Base-by-base conservation (phyloP, 2,113 vertebrate genomes). In the Ornithorhynchus anatinus region DNA sequence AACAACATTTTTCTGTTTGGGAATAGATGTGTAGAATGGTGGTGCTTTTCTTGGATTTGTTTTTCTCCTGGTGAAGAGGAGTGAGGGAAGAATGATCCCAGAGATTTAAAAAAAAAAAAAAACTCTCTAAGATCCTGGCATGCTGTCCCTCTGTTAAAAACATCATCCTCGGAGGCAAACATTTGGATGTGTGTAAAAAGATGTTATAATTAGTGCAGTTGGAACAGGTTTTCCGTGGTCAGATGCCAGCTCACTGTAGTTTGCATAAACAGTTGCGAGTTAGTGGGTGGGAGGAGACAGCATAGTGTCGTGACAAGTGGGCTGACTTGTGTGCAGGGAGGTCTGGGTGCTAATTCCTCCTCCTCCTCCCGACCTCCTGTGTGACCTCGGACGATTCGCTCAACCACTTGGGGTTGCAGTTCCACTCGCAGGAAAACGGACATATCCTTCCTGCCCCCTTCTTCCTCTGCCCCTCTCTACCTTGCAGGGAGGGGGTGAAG, bases 81-180 rank as follows among this genome's bases (percentile, higher is more conserved):
- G 33, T 10, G 1, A 4, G 12, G 11, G 29, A n/a, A 20, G 7
- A 43, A n/a, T n/a, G n/a, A n/a, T n/a, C n/a, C n/a, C n/a, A n/a
- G n/a, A n/a, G n/a, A n/a, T n/a, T n/a, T n/a, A 59, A 58, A 25
- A n/a, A 20, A 32, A 23, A n/a, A 6, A 4, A 3, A 59, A 51
- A 31, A 23, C 25, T 50, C 56, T 13, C 42, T 33, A 58, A 22
- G 43, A 3, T 33, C 15, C 52, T 51, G 45, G 67, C 37, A 19
- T 1, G 2, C 13, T 15, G 38, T 42, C 57, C 23, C 40, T 40
- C 23, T n/a, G 36, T 45, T 31, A 23, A 44, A 36, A 31, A 4
- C 5, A 8, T 19, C 13, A 27, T 17, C 56, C 59, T 64, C 52
- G 54, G 47, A 67, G 75, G 70, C 76, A 60, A 19, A 35, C 63